Base-by-base conservation (phyloP, 2,113 vertebrate species). In the Etheostoma spectabile region DNA sequence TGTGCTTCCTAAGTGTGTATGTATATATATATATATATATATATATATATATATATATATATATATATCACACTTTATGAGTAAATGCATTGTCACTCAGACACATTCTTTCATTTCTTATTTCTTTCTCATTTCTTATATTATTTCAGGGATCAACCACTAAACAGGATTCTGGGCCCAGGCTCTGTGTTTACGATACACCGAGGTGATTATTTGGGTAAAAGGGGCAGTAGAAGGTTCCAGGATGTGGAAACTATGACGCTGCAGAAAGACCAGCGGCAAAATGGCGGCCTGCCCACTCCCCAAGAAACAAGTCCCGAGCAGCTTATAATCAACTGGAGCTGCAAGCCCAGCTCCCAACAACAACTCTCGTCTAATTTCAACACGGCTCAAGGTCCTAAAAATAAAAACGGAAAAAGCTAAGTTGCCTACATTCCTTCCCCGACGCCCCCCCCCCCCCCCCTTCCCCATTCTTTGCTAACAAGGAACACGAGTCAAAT, bases 211-310 rank as follows among this genome's bases (percentile, higher is more conserved):
- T 74, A 77, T 85, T 72, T 66, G 52, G 66, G 42, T 72, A 66
- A 49, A 76, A 66, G 74, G 74, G 38, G 70, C 71, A 69, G 67
- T 1, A 10, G 62, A 60, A 27, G 2, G 1, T 69, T 78, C 48
- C 73, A 82, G 74, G 70, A 77, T 76, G 74, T 87, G 74, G 60
- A 89, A 87, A 79, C 60, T 22, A 82, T 77, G 83, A 86, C 51
- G 14, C 74, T 22, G 75, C 65, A 83, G 53, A 74, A 81, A 75
- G 46, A 73, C 69, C 48, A 13, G 68, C 24, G 57, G 74, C 53
- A 65, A 84, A 57, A 69, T 56, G 51, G 45, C 12, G 4, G 10
- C 30, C 49, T 57, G 52, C 66, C 64, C 10, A 6, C 33, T 61
- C 33, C 4, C 46, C 18, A 19, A 78, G 48, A 68, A 53, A 52